Evolutionary conservation across 2,797 vertebrate species (phyloP), one percentile per base, ranked within the genome.

Genomic region (Lithobates pipiens): DNA sequence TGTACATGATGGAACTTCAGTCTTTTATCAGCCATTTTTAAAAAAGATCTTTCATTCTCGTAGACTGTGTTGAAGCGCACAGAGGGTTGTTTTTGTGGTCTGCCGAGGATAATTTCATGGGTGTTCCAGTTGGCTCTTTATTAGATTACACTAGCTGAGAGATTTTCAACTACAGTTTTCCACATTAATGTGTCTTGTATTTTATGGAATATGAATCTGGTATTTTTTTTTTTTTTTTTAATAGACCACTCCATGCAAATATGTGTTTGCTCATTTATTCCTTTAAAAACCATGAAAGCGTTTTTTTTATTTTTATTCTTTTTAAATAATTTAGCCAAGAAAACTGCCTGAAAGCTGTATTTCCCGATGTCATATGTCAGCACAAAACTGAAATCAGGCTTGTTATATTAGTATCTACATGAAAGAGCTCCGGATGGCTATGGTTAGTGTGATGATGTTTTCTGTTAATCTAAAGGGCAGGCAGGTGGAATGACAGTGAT

Each of bases 191-290:
- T 61, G 18, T 61, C 21, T 61, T 61, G 54, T 61, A 61, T 61
- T 61, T 61, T 61, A 61, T 61, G 23, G 21, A 23, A 61, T 61
- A 9, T 61, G 18, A 61, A 61, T 6, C 44, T 54, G 50, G 1
- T 54, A 54, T 54, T 61, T 61, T 61, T 57, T n/a, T n/a, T n/a
- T 54, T 61, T 61, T 61, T 61, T 61, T 61, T 61, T 61, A 61
- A 61, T 61, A 61, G 18, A 61, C 54, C 54, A 61, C 54, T 61
- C 21, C 54, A 61, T 61, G 18, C 54, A 61, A 61, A 61, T 61
- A 61, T 61, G 54, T 61, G n/a, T 61, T 61, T 8, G 21, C 54
- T 61, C 3, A 9, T 61, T 61, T 61, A 61, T 61, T 61, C 7
- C 7, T 61, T 61, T 61, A 61, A 61, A 61, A 9, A 23, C 50